These are phyloP conservation scores for Nicator chloris DNA, from an alignment of 2,113 vertebrate species.

Conservation along the genomic window DNA sequence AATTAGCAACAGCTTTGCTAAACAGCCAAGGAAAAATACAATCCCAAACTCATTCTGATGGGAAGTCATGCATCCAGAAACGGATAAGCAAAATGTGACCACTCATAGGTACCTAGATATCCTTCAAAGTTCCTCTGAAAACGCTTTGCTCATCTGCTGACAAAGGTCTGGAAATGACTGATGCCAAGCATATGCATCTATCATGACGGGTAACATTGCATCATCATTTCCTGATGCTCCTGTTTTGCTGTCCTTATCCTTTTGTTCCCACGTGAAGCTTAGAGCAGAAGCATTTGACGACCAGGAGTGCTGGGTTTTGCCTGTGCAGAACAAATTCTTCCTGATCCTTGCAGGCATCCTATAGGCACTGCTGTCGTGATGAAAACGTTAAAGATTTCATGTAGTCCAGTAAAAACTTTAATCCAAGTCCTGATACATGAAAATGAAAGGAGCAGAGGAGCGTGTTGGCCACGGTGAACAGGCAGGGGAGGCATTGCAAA, in stretches of 20 bases:
- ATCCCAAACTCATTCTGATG: neutral
- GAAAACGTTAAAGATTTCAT: neutral
- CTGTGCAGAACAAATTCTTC: neutral
- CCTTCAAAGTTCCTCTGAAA: neutral
- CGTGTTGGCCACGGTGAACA: accelerated
- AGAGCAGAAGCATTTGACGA: neutral
- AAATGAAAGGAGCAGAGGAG: neutral
- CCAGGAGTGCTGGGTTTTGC: neutral
- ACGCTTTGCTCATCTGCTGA: neutral
- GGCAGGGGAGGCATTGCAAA: neutral
- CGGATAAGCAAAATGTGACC: neutral
- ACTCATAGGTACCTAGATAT: neutral
- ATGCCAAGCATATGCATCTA: neutral
- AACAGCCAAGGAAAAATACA: neutral
- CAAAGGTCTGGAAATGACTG: neutral
- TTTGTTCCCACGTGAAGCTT: neutral
- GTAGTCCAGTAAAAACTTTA: neutral
- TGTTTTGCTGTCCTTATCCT: neutral
- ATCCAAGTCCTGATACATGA: neutral
- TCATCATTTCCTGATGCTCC: neutral
- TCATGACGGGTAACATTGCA: neutral
- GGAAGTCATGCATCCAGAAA: neutral
- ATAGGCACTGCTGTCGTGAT: neutral
- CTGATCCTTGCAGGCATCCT: neutral
- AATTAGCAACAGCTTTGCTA: neutral